Percentiles rank a stretch among this genome's conserved stretches.
Conservation (phyloP, 1,140 invertebrate species). For the Pemphigus obesinymphae region DNA sequence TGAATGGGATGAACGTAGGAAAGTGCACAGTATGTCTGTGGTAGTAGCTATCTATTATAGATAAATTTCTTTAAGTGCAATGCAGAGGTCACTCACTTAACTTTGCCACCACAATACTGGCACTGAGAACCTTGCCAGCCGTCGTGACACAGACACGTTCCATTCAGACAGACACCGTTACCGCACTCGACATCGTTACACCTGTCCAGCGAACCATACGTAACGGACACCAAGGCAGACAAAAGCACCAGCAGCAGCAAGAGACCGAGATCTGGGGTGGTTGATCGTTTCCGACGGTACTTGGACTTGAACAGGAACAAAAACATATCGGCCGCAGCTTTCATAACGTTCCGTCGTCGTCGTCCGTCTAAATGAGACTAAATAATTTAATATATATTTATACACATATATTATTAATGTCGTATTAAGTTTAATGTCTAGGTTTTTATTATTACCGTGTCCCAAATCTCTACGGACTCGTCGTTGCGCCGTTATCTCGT, state of each 20-base stretch:
- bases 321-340: background rate
- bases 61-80: no score
- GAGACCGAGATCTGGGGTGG: no score
- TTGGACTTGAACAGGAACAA: slow-evolving; percentile 28
- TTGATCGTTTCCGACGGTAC: slow-evolving; percentile 8
- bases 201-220: slow-evolving; percentile 52
- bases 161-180: slow-evolving; percentile 75
- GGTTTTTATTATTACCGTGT: background rate
- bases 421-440: no score
- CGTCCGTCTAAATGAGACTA: background rate
- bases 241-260: slow-evolving; percentile 51
- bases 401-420: background rate
- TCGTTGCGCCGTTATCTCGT: background rate
- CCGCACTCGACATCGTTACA: slow-evolving; percentile 53
- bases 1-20: background rate
- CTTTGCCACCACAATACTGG: slow-evolving; percentile 85
- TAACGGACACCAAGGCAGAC: slow-evolving; percentile 54
- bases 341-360: background rate
- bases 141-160: slow-evolving; percentile 78
- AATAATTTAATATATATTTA: background rate
- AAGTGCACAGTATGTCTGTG: no score
- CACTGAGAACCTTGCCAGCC: slow-evolving; percentile 85
- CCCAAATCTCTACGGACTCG: background rate
- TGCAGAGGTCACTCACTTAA: slow-evolving; percentile 62
- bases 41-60: no score